Evolutionary conservation across 2,888 invertebrate genomes (phyloP).

Genomic region (Platerodrilus igneus): DNA sequence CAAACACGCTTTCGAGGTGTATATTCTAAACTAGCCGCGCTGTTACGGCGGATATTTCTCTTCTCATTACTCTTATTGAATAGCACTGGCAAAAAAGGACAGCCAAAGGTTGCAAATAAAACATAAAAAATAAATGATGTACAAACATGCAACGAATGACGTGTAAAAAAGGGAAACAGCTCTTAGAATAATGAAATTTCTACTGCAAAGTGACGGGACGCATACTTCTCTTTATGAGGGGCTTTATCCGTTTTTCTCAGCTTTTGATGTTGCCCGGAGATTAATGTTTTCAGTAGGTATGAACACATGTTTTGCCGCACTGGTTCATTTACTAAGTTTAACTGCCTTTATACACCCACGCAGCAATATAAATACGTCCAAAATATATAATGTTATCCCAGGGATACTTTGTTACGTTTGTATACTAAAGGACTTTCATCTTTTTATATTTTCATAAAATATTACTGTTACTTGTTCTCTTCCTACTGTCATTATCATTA

Average conservation of each 20-base stretch:
- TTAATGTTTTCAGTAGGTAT: conserved; percentile 20
- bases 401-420: too few species aligned
- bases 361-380: too few species aligned
- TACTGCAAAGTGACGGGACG: conserved; percentile 30
- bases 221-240: conserved; percentile 26
- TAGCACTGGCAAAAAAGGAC: conserved; percentile 9
- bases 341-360: too few species aligned
- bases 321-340: conserved; percentile 14
- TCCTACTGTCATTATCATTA: too few species aligned
- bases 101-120: conserved; percentile 8
- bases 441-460: too few species aligned
- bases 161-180: conserved; percentile 29
- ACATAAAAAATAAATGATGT: conserved; percentile 24
- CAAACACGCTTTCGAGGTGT: conserved; percentile 6
- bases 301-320: conserved; percentile 18
- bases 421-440: too few species aligned
- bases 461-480: too few species aligned
- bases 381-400: too few species aligned
- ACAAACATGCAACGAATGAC: conserved; percentile 26
- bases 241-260: conserved; percentile 20
- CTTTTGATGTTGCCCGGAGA: conserved; percentile 22
- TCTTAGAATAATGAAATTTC: conserved; percentile 32
- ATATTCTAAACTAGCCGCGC: too few species aligned
- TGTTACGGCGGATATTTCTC: too few species aligned
- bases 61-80: background rate